Percentiles rank a stretch among this genome's conserved stretches.
These are phyloP conservation scores for Chrysolina americana DNA, from an alignment of 2,888 invertebrate species.

Conservation along the genomic window DNA sequence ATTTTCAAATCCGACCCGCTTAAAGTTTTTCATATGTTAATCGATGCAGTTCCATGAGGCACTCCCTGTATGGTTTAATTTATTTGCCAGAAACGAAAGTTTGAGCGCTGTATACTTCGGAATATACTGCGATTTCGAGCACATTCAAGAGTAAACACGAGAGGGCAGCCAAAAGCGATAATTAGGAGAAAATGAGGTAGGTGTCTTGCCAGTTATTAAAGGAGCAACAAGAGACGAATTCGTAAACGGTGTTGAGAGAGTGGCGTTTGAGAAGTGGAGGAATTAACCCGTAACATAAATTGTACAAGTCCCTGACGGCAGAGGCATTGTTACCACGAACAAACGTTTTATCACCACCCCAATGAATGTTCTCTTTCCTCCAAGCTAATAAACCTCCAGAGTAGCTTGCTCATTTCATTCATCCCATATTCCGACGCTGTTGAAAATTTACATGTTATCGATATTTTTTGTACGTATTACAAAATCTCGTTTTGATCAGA, in stretches of 20 bases:
- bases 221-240: conserved; percentile 41
- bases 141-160: not conserved
- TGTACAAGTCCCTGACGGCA: conserved; percentile 62
- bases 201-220: conserved; percentile 39
- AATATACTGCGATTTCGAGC: not conserved
- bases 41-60: no score
- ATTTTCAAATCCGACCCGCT: no score
- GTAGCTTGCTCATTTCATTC: conserved; percentile 68
- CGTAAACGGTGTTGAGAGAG: conserved; percentile 42
- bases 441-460: conserved; percentile 70
- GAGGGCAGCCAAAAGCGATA: conserved; percentile 9
- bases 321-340: conserved; percentile 68
- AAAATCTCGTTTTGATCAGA: conserved; percentile 54
- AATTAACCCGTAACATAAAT: conserved; percentile 65
- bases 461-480: conserved; percentile 70
- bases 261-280: conserved; percentile 52
- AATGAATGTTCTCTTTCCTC: conserved; percentile 58
- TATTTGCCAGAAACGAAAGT: no score
- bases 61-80: no score
- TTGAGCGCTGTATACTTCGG: not conserved
- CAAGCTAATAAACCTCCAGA: conserved; percentile 68
- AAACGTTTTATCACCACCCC: conserved; percentile 68
- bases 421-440: conserved; percentile 68
- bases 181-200: conserved; percentile 40
- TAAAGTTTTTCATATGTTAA: no score